Conservation (phyloP, 2,888 invertebrate species). For the Malacosoma neustria region DNA sequence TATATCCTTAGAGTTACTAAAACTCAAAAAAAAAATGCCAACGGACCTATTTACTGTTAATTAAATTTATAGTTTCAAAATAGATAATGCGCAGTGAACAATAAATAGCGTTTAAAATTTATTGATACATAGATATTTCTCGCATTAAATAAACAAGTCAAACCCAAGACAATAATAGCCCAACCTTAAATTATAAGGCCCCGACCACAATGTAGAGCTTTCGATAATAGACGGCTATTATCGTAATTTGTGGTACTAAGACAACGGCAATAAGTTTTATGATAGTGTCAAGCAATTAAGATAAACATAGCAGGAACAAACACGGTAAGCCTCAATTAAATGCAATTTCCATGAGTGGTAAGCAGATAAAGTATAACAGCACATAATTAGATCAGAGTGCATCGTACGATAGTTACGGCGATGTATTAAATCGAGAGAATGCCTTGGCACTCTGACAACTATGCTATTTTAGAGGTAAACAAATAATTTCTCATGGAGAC, state of each 20-base stretch:
- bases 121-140: no score
- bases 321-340: not conserved
- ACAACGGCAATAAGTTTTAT: not conserved
- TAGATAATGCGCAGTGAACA: no score
- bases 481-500: constrained; percentile 19
- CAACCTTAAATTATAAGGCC: not conserved
- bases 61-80: no score
- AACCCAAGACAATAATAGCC: not conserved
- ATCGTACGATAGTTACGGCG: constrained; percentile 32
- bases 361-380: constrained; percentile 10
- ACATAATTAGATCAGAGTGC: constrained; percentile 36
- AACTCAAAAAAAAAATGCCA: no score
- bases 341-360: constrained; percentile 2
- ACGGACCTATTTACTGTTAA: no score
- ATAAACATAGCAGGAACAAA: not conserved
- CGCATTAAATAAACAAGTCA: not conserved
- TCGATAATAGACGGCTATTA: not conserved
- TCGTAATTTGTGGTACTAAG: not conserved
- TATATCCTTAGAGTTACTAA: no score
- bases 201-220: not conserved
- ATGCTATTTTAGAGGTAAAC: constrained; percentile 23
- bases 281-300: not conserved
- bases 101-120: no score
- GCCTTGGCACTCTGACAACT: constrained; percentile 26
- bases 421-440: constrained; percentile 15